Base-by-base conservation (phyloP, 2,888 invertebrate genomes). In the Trachelus tabidus region DNA sequence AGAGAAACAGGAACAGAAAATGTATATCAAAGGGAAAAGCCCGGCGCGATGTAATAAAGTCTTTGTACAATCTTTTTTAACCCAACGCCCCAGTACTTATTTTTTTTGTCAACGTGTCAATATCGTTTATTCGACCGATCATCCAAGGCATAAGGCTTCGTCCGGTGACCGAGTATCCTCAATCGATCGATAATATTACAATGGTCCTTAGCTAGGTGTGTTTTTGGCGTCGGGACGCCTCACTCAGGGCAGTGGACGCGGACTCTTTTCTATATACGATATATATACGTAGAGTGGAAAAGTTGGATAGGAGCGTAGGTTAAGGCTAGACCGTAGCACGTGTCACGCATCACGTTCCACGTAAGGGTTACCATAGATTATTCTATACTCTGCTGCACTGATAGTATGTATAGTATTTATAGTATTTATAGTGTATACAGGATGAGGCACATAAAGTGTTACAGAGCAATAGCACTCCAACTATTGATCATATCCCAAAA, bases 11-110 rank as follows among this genome's bases (percentile, higher is more conserved):
- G 40, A 40, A 40, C 15, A 40, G 40, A 40, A 40, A 40, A 15
- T 40, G 40, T 40, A 40, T 40, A 40, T 40, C 15, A 40, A 40
- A 40, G 40, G 40, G 40, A 40, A 40, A 15, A 40, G 40, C 40
- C 15, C 40, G 40, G 15, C 40, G 15, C 40, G 40, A 81, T 85
- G 82, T 81, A 87, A 88, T 88, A 87, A 86, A 85, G 84, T 81
- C 81, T 88, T 89, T 89, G 87, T 88, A 89, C 83, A 73, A 86
- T 86, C 40, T 40, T 40, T 85, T 84, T 83, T 81, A 84, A 73
- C 73, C 73, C 73, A 73, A 73, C 69, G 69, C 33, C 69, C 69
- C 31, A 30, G 69, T 69, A 69, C 33, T 69, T 69, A 15, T 69
- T 69, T 85, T 84, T 84, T 84, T 83, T 81, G 84, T 79, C 73